A percentile compares a stretch with the other conserved stretches of the same genome.
Conservation (phyloP, 2,888 invertebrate species). For the Seira ritae region DNA sequence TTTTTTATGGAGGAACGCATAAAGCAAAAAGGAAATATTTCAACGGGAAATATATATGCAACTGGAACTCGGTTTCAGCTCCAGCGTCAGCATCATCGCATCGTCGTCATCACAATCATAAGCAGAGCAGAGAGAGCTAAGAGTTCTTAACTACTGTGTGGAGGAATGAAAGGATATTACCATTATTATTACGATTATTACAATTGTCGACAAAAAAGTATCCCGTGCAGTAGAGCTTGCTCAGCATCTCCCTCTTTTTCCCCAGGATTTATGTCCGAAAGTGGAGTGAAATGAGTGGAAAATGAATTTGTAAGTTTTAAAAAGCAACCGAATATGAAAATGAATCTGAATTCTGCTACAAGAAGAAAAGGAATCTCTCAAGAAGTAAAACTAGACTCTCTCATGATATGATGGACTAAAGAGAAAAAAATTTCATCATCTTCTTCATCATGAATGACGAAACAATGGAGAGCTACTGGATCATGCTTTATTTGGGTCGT, state of each 20-base stretch:
- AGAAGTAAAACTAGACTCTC: no score
- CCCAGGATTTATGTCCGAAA: no score
- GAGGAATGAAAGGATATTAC: slow-evolving; percentile 51
- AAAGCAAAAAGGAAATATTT: slow-evolving; percentile 43
- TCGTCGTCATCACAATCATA: slow-evolving; percentile 30
- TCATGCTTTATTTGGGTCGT: no score
- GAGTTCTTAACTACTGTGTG: not conserved
- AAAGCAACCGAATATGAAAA: not conserved
- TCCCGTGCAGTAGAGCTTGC: not conserved
- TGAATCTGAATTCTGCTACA: not conserved
- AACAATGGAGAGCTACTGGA: no score
- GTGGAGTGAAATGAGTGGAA: not conserved
- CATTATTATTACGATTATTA: slow-evolving; percentile 54
- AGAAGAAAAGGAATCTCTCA: not conserved
- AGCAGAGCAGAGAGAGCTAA: slow-evolving; percentile 14
- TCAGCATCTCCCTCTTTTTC: no score
- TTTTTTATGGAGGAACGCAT: slow-evolving; percentile 22
- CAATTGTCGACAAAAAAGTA: slow-evolving; percentile 17
- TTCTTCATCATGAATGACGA: no score
- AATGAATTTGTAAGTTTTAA: not conserved
- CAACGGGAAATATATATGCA: slow-evolving; percentile 23
- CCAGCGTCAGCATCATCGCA: slow-evolving; percentile 30
- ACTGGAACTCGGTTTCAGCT: not conserved
- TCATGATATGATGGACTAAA: no score
- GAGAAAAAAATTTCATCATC: no score